A percentile compares a stretch with the other conserved stretches of the same genome.
phyloP scores from a whole-genome alignment of 2,113 vertebrate species.

The Melierax canorus region DNA sequence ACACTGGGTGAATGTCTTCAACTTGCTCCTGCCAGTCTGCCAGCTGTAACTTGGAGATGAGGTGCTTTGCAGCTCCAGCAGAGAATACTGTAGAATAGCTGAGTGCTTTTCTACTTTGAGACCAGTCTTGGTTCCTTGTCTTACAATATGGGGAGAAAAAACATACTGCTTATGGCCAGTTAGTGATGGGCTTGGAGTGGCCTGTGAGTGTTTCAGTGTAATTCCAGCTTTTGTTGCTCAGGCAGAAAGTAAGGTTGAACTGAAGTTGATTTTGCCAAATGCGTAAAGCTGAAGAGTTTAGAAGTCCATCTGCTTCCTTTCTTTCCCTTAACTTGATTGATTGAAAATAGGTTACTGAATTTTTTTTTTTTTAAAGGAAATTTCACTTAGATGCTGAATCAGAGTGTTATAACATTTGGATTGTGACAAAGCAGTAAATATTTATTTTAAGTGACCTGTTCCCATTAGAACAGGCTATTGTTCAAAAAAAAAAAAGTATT shows the following conservation, averaged over 20 bases:
- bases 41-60: background rate
- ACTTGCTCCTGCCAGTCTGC: background rate
- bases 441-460: background rate
- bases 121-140: background rate
- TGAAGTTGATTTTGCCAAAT: background rate
- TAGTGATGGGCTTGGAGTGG: background rate
- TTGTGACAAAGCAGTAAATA: background rate
- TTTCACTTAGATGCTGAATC: background rate
- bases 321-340: background rate
- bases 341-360: background rate
- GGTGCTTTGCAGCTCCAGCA: background rate
- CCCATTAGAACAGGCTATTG: background rate
- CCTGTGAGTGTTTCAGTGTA: background rate
- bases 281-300: background rate
- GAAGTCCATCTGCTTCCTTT: background rate
- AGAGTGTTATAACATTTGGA: background rate
- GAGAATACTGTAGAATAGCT: background rate
- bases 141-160: background rate
- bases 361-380: background rate
- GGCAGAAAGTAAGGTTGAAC: background rate
- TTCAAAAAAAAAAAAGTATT: background rate
- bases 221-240: background rate
- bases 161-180: background rate
- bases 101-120: background rate
- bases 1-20: background rate